Evolutionary conservation across 1,140 invertebrate species (phyloP).

Genomic region (Ceratina calcarata): DNA sequence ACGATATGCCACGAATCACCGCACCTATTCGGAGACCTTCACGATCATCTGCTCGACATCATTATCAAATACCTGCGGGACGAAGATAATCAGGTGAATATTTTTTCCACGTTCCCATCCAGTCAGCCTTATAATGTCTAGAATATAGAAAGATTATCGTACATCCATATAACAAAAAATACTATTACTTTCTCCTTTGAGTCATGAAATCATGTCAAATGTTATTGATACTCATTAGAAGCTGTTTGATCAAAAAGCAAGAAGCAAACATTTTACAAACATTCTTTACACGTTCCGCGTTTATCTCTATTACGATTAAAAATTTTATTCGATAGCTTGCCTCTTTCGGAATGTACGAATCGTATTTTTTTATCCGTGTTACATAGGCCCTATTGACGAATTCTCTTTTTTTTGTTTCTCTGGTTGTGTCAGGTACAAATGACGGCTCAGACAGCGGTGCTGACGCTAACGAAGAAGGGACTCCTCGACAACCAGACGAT

Average conservation of each 20-base stretch:
- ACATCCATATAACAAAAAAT: too few species aligned
- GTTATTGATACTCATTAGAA: too few species aligned
- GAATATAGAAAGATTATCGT: too few species aligned
- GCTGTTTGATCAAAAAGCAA: too few species aligned
- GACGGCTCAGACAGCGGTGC: constrained; percentile 83
- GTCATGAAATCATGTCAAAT: too few species aligned
- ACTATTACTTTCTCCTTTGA: too few species aligned
- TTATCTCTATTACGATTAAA: too few species aligned
- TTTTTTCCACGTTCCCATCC: not conserved
- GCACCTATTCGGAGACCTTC: constrained; percentile 74
- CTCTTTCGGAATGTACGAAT: not conserved
- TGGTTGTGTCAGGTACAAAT: constrained; percentile 83
- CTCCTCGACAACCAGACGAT: constrained; percentile 82
- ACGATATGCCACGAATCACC: constrained; percentile 82
- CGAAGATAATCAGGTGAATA: constrained; percentile 82
- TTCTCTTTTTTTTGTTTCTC: constrained; percentile 5
- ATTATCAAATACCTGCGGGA: constrained; percentile 83
- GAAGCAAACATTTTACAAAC: not conserved
- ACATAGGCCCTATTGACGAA: not conserved
- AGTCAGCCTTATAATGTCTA: not conserved
- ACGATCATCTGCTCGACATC: constrained; percentile 82
- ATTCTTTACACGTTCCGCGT: not conserved
- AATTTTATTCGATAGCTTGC: not conserved
- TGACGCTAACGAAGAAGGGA: constrained; percentile 83
- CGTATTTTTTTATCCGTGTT: not conserved